Evolutionary conservation across 2,797 vertebrate species (phyloP).

Genomic region (Diglossa cyanea): DNA sequence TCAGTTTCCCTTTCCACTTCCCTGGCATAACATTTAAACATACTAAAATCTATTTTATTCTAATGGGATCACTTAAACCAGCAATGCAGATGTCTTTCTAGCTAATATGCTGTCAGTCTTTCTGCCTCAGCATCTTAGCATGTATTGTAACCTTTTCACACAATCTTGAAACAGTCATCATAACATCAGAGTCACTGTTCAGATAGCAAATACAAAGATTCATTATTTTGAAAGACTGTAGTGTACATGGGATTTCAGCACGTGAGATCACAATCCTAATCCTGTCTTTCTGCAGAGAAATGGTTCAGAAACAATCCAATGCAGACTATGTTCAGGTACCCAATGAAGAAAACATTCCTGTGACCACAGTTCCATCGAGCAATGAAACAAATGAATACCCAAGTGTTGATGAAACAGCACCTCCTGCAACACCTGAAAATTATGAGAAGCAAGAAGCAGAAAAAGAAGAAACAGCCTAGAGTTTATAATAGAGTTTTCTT

Average conservation of each 20-base stretch:
- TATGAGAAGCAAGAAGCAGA: background rate
- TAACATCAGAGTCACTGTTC: background rate
- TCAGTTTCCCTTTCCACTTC: background rate
- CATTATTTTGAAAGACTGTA: background rate
- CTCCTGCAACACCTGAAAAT: background rate
- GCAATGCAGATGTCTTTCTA: background rate
- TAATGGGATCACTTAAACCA: background rate
- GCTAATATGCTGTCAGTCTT: background rate
- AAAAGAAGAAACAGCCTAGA: conserved; percentile 41
- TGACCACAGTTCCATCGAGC: background rate
- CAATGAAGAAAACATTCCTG: conserved; percentile 33
- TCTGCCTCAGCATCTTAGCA: background rate
- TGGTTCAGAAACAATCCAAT: conserved; percentile 46
- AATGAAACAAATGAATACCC: conserved; percentile 10
- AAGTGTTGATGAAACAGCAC: background rate
- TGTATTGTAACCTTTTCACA: background rate
- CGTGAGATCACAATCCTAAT: background rate
- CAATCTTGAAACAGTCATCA: background rate
- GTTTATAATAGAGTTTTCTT: background rate
- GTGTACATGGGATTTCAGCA: background rate
- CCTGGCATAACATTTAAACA: background rate
- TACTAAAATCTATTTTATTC: background rate
- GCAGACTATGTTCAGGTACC: conserved; percentile 44
- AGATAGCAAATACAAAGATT: background rate
- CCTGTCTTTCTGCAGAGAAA: conserved; percentile 67